phyloP scores from a whole-genome alignment of 2,113 vertebrate species.

The Prunella himalayana region DNA sequence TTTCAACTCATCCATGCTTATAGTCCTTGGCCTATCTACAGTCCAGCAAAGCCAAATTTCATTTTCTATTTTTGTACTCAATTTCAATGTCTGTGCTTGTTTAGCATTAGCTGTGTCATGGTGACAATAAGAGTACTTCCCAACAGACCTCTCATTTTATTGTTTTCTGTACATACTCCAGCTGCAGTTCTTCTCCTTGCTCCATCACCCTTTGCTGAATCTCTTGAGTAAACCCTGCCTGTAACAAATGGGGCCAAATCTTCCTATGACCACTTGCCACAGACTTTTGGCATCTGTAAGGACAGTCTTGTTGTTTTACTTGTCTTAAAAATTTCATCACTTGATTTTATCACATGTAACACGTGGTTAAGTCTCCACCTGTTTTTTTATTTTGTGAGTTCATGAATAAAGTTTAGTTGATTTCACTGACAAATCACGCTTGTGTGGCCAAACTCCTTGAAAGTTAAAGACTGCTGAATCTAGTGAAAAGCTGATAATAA shows the following conservation, averaged over 20 bases:
- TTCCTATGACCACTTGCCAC: neutral
- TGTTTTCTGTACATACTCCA: neutral
- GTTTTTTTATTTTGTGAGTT: neutral
- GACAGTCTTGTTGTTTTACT: neutral
- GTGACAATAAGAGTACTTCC: rapidly evolving
- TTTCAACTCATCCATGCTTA: neutral
- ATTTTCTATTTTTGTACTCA: neutral
- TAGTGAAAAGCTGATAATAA: neutral
- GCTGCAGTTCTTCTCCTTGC: neutral
- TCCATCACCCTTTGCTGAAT: neutral
- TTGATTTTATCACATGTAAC: neutral
- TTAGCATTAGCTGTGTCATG: neutral
- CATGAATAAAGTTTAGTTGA: neutral
- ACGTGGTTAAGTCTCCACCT: rapidly evolving
- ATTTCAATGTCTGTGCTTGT: neutral
- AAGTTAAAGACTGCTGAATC: conserved; percentile 17
- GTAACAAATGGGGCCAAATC: neutral
- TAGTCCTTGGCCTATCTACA: neutral
- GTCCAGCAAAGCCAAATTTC: neutral
- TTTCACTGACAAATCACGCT: neutral
- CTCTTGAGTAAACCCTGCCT: neutral
- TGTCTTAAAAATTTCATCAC: neutral
- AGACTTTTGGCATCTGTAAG: neutral
- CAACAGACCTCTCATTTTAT: neutral
- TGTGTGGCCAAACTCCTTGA: neutral